Conservation (phyloP, 2,888 invertebrate genomes). For the Cantharis nigra region DNA sequence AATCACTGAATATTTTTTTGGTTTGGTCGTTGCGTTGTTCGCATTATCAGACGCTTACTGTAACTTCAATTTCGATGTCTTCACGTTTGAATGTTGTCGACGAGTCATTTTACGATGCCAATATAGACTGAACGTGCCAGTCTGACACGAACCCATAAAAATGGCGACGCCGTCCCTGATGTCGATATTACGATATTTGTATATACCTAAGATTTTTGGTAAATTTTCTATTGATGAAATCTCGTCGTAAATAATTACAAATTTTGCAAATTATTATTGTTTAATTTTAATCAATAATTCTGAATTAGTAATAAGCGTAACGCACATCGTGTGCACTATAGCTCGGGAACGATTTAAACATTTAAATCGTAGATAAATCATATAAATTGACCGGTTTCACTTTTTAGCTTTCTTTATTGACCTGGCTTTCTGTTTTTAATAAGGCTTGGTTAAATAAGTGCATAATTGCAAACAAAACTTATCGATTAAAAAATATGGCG, state of each 20-base stretch:
- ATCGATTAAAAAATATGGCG: background rate
- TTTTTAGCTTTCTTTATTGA: conserved; percentile 1
- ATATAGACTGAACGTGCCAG: background rate
- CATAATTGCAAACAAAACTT: background rate
- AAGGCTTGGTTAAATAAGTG: conserved; percentile 1
- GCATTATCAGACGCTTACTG: background rate
- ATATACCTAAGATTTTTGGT: background rate
- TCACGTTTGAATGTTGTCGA: background rate
- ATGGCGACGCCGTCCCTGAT: background rate
- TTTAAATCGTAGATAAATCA: background rate
- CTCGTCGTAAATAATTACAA: too few relatives aligned
- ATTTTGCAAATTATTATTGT: too few relatives aligned
- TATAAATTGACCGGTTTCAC: background rate
- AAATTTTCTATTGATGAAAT: too few relatives aligned
- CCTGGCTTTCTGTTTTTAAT: conserved; percentile 3
- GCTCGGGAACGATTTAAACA: background rate
- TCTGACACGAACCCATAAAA: background rate
- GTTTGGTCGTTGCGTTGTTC: background rate
- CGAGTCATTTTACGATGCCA: background rate
- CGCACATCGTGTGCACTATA: background rate
- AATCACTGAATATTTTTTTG: too few relatives aligned
- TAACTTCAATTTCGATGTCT: background rate
- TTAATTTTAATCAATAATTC: too few relatives aligned
- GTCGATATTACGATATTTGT: background rate
- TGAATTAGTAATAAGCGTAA: background rate